Percentiles rank a stretch among this genome's conserved stretches.
Conservation (phyloP, 1,140 invertebrate genomes). For the Drosophila virilis region DNA sequence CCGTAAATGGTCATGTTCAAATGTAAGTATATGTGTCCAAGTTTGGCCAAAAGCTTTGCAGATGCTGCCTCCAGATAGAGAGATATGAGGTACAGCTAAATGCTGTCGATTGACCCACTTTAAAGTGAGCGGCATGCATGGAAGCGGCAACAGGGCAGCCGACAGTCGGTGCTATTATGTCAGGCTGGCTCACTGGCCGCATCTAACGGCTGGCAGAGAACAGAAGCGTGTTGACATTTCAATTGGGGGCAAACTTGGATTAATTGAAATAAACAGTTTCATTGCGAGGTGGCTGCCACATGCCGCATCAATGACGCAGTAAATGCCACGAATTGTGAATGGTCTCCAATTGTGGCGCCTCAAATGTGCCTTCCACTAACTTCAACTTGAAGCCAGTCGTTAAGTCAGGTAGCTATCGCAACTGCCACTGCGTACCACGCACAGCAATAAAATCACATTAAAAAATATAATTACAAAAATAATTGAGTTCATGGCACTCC, state of each 20-base stretch:
- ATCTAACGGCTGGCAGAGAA: conserved; percentile 26
- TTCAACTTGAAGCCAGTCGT: conserved; percentile 18
- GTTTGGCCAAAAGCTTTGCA: conserved; percentile 50
- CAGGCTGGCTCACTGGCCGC: conserved; percentile 32
- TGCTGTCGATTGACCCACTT: conserved; percentile 76
- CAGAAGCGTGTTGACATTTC: conserved; percentile 65
- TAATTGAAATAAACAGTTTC: conserved; percentile 45
- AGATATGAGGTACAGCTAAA: conserved; percentile 63
- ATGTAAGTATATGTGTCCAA: conserved; percentile 40
- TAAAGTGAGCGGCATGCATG: conserved; percentile 29
- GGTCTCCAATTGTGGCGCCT: conserved; percentile 23
- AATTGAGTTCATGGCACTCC: conserved; percentile 77
- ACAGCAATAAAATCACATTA: conserved; percentile 51
- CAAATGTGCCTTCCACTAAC: neutral
- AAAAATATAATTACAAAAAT: conserved; percentile 78
- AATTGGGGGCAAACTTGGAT: conserved; percentile 63
- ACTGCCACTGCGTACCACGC: conserved; percentile 1
- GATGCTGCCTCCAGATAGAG: conserved; percentile 59
- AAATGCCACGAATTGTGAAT: conserved; percentile 23
- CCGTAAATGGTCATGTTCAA: conserved; percentile 54
- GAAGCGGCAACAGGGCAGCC: conserved; percentile 23
- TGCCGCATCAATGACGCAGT: conserved; percentile 44
- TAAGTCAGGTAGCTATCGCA: conserved; percentile 24
- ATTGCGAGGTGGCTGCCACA: conserved; percentile 17
- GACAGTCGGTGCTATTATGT: conserved; percentile 62